phyloP scores from a whole-genome alignment of 2,113 vertebrate species.

The Oryzias javanicus region DNA sequence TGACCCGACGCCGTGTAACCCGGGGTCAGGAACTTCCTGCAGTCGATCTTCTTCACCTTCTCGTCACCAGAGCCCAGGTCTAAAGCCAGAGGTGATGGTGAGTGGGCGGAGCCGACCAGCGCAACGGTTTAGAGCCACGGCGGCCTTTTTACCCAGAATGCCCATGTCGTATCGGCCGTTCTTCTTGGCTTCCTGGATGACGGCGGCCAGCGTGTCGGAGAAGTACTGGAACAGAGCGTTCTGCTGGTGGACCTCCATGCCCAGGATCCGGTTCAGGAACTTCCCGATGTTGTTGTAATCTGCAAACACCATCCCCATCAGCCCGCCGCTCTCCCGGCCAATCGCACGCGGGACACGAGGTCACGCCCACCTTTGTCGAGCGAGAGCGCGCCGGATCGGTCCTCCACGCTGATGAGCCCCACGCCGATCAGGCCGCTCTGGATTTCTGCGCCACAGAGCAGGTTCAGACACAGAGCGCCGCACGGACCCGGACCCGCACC shows the following conservation, averaged over 20 bases:
- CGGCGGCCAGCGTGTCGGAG: slow-evolving; percentile 90
- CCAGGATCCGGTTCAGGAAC: slow-evolving; percentile 95
- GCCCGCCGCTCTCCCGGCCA: background rate
- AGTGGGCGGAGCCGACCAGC: background rate
- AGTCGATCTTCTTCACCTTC: slow-evolving; percentile 92
- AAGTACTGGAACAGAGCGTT: slow-evolving; percentile 98
- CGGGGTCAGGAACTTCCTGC: slow-evolving; percentile 93
- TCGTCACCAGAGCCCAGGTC: slow-evolving; percentile 97
- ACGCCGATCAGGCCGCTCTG: slow-evolving; percentile 93
- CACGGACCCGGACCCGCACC: background rate
- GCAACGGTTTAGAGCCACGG: too few species aligned
- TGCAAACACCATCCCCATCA: slow-evolving; percentile 39
- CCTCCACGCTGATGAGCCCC: slow-evolving; percentile 93
- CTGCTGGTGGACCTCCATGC: slow-evolving; percentile 98
- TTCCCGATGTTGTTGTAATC: slow-evolving; percentile 99
- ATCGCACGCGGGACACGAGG: background rate
- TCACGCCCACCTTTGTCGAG: slow-evolving; percentile 90
- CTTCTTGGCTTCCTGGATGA: slow-evolving; percentile 96
- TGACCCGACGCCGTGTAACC: slow-evolving; percentile 96
- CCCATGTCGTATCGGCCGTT: slow-evolving; percentile 98
- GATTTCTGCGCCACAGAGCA: slow-evolving; percentile 80
- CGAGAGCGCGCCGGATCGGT: slow-evolving; percentile 86
- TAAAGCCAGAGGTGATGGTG: slow-evolving; percentile 38
- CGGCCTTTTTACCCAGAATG: slow-evolving; percentile 84
- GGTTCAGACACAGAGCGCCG: background rate